Percentiles rank a stretch among this genome's conserved stretches.
Conservation (phyloP, 2,888 invertebrate species). For the Chrysopilus asiliformis region DNA sequence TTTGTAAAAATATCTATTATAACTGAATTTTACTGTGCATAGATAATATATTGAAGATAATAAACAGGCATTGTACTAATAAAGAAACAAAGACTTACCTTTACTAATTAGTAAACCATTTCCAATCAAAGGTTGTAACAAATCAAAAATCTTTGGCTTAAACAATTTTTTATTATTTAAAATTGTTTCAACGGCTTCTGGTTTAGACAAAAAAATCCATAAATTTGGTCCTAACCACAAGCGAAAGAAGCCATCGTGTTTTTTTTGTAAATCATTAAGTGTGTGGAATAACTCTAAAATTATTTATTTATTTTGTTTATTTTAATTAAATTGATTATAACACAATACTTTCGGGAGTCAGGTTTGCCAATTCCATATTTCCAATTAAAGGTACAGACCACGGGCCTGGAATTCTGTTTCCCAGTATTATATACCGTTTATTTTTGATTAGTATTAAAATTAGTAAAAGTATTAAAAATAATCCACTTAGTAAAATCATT, state of each 20-base stretch:
- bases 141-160: slow-evolving; percentile 26
- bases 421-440: too few species aligned
- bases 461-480: too few species aligned
- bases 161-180: slow-evolving; percentile 24
- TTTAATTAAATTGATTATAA: background rate
- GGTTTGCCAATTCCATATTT: slow-evolving; percentile 26
- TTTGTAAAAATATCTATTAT: too few species aligned
- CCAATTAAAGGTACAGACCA: slow-evolving; percentile 29
- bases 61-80: too few species aligned
- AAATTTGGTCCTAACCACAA: slow-evolving; percentile 30
- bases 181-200: slow-evolving; percentile 27
- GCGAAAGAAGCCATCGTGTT: slow-evolving; percentile 24
- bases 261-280: slow-evolving; percentile 22
- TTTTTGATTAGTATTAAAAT: too few species aligned
- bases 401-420: slow-evolving; percentile 26
- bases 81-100: too few species aligned
- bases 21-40: too few species aligned
- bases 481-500: too few species aligned
- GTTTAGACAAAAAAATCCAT: slow-evolving; percentile 29
- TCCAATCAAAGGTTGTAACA: slow-evolving; percentile 26
- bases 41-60: too few species aligned
- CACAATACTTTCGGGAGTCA: slow-evolving; percentile 7
- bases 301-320: background rate
- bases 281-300: slow-evolving; percentile 6
- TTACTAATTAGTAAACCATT: slow-evolving; percentile 30